Evolutionary conservation across 2,888 invertebrate genomes (phyloP).

Genomic region (Caenorhabditis becei): DNA sequence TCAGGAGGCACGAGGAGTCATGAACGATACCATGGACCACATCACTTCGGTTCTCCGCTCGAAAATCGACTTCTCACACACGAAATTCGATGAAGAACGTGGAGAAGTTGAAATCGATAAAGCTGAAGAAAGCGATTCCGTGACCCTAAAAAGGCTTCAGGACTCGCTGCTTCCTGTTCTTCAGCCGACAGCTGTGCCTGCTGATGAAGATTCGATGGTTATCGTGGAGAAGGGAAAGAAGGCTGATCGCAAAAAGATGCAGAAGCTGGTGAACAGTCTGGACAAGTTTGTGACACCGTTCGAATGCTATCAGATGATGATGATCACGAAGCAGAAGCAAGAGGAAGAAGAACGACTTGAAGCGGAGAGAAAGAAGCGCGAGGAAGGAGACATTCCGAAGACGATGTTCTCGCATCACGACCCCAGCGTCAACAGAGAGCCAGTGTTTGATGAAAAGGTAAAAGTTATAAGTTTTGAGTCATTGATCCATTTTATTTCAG

Average conservation of each 20-base stretch:
- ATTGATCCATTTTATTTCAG: conserved; percentile 29
- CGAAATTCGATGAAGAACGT: conserved; percentile 68
- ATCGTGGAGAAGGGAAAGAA: conserved; percentile 42
- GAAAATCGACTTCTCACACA: conserved; percentile 70
- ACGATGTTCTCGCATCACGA: conserved; percentile 69
- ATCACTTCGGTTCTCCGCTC: conserved; percentile 57
- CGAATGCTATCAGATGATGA: conserved; percentile 66
- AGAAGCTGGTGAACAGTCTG: conserved; percentile 32
- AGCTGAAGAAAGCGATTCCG: conserved; percentile 7
- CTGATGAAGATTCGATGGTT: conserved; percentile 2
- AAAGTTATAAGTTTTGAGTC: background rate
- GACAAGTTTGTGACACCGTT: conserved; percentile 70
- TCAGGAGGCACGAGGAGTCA: conserved; percentile 51
- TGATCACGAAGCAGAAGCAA: conserved; percentile 63
- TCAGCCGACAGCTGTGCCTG: background rate
- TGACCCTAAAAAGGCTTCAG: conserved; percentile 15
- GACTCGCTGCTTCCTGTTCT: conserved; percentile 47
- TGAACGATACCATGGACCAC: conserved; percentile 56
- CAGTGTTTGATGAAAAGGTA: conserved; percentile 58
- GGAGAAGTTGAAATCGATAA: conserved; percentile 63
- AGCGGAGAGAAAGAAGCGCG: conserved; percentile 50
- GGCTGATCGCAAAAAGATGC: conserved; percentile 11
- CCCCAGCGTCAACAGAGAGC: conserved; percentile 63
- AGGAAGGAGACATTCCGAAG: conserved; percentile 57
- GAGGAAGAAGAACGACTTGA: conserved; percentile 55